phyloP scores from a whole-genome alignment of 2,113 vertebrate genomes.

The Prunella fulvescens region DNA sequence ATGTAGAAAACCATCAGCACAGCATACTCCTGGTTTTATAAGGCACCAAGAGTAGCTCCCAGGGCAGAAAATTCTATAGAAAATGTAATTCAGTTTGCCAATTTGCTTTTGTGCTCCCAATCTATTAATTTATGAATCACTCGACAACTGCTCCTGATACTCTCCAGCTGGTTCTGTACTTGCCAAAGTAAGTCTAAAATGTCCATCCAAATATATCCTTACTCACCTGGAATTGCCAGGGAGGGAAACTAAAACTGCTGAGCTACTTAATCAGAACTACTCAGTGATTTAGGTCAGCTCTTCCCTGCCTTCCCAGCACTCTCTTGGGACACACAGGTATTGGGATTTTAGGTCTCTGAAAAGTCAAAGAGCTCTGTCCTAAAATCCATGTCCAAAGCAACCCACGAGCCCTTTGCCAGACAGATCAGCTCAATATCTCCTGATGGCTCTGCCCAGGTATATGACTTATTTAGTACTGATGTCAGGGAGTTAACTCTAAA shows the following conservation, averaged over 20 bases:
- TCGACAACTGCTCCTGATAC: background rate
- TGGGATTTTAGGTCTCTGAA: background rate
- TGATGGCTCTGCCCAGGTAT: accelerated
- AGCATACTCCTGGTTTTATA: background rate
- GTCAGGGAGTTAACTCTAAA: background rate
- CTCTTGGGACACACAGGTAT: background rate
- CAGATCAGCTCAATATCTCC: background rate
- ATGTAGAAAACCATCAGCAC: background rate
- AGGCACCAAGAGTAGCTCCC: background rate
- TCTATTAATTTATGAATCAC: background rate
- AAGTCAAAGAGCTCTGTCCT: background rate
- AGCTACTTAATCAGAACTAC: background rate
- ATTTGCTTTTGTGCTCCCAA: background rate
- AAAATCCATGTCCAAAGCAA: background rate
- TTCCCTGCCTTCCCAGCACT: background rate
- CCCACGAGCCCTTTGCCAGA: accelerated
- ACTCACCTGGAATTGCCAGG: background rate
- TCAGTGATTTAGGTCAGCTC: background rate
- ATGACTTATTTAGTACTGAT: background rate
- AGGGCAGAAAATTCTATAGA: background rate
- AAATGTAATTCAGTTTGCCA: background rate
- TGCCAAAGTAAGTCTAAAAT: background rate
- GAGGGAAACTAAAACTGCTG: background rate
- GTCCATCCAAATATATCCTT: background rate
- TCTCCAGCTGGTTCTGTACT: background rate